Evolutionary conservation across 2,797 vertebrate species (phyloP), one percentile per base, ranked within the genome.

Genomic region (Ptychobarbus kaznakovi): DNA sequence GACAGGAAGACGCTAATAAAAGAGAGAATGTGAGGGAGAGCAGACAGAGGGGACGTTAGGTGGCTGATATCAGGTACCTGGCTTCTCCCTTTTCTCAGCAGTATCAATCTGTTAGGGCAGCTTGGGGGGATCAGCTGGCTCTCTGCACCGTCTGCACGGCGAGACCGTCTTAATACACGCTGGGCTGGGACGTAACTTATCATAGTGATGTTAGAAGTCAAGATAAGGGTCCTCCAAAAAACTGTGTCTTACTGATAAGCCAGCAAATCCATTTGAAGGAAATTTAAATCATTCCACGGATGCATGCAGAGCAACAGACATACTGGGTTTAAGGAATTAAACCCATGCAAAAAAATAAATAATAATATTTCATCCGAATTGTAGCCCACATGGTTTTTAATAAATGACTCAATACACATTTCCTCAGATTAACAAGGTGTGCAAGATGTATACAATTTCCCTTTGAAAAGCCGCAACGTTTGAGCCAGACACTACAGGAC

Each of bases 161-260:
- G 58, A 73, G 70, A 77, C 87, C 79, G 4, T 87, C 73, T 78
- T 89, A 89, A 88, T 80, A 81, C 82, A 82, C 40, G 70, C 81
- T 82, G 79, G 80, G 74, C 68, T 82, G 80, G 84, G 74, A 81
- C 83, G 87, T 68, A 80, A 81, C 85, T 87, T 86, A 87, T 86
- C 53, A 83, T 73, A 58, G 85, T 56, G 85, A 89, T 90, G 87
- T 83, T 83, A 87, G 81, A 82, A 87, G 88, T 81, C 82, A 68
- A 73, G 88, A 91, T 91, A 90, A 90, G 87, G 80, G 75, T 49
- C 63, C 72, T 84, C 75, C 61, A 81, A 77, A 82, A 81, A 89
- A 89, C 86, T 91, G 89, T 65, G 83, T 73, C 82, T 77, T 22
- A 44, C 86, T 84, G 86, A 90, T 90, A 90, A 92, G 86, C 82